Evolutionary conservation across 2,888 invertebrate species (phyloP).

Genomic region (Napeogenes sylphis): DNA sequence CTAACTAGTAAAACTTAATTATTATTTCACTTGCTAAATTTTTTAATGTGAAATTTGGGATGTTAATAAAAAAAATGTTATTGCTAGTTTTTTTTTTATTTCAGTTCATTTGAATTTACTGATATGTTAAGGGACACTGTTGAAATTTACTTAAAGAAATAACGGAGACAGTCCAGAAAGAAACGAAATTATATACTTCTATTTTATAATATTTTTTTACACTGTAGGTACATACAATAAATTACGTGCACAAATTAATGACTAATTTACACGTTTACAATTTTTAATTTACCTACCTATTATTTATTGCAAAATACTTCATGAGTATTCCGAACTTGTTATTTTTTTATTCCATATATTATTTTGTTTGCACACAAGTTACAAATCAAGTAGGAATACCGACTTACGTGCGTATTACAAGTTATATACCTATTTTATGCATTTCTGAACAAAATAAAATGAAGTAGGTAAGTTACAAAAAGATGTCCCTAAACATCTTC

Average conservation of each 20-base stretch:
- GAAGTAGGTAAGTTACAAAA: not conserved
- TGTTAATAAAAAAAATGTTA: slow-evolving; percentile 78
- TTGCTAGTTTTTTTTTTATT: slow-evolving; percentile 52
- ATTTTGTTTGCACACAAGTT: slow-evolving; percentile 10
- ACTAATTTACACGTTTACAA: slow-evolving; percentile 26
- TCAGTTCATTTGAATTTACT: not conserved
- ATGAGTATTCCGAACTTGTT: slow-evolving; percentile 19
- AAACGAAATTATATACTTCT: slow-evolving; percentile 14
- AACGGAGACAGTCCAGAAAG: not conserved
- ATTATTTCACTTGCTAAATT: slow-evolving; percentile 58
- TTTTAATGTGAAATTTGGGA: slow-evolving; percentile 72
- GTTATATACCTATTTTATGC: too few relatives aligned
- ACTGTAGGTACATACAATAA: slow-evolving; percentile 32
- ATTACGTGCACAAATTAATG: slow-evolving; percentile 36
- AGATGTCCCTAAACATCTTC: not conserved
- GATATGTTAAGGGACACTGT: not conserved
- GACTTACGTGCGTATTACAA: too few relatives aligned
- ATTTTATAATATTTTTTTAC: slow-evolving; percentile 38
- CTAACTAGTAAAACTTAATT: slow-evolving; percentile 33
- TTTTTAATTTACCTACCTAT: slow-evolving; percentile 7
- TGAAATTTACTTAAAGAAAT: not conserved
- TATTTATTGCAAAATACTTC: slow-evolving; percentile 25
- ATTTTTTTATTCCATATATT: not conserved
- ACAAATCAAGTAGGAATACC: not conserved
- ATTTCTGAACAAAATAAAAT: not conserved